phyloP scores from a whole-genome alignment of 2,888 invertebrate species.

The Cryptocephalus moraei region DNA sequence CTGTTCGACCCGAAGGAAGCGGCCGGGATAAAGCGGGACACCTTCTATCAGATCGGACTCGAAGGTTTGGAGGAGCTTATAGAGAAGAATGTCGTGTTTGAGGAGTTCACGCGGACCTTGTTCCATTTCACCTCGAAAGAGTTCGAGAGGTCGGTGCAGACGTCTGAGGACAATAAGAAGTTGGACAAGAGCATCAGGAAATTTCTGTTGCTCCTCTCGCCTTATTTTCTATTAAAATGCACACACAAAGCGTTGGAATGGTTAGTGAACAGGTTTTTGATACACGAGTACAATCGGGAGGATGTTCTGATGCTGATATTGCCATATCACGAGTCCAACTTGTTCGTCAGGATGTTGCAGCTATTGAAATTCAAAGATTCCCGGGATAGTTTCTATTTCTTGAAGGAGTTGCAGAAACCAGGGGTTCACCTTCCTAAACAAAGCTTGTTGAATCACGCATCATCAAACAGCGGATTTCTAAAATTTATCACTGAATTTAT shows the following conservation, averaged over 20 bases:
- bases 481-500: slow-evolving; percentile 52
- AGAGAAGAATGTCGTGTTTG: slow-evolving; percentile 60
- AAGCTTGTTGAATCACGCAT: slow-evolving; percentile 62
- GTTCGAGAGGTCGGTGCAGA: slow-evolving; percentile 73
- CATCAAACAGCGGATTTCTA: slow-evolving; percentile 51
- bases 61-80: slow-evolving; percentile 79
- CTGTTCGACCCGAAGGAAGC: slow-evolving; percentile 87
- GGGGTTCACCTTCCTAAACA: slow-evolving; percentile 65
- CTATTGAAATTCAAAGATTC: slow-evolving; percentile 53
- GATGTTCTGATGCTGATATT: slow-evolving; percentile 70
- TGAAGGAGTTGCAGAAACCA: slow-evolving; percentile 60
- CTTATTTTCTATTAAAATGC: slow-evolving; percentile 76
- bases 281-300: slow-evolving; percentile 81
- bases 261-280: slow-evolving; percentile 81
- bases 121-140: slow-evolving; percentile 68
- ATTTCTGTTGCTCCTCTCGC: slow-evolving; percentile 74
- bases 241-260: slow-evolving; percentile 92
- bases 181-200: slow-evolving; percentile 65
- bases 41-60: slow-evolving; percentile 76
- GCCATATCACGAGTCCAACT: slow-evolving; percentile 88
- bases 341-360: slow-evolving; percentile 76
- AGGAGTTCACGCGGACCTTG: slow-evolving; percentile 60
- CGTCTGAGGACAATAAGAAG: slow-evolving; percentile 60
- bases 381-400: slow-evolving; percentile 65
- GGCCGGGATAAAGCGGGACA: slow-evolving; percentile 71